Evolutionary conservation across 2,113 vertebrate genomes (phyloP).

Genomic region (Zootoca vivipara): DNA sequence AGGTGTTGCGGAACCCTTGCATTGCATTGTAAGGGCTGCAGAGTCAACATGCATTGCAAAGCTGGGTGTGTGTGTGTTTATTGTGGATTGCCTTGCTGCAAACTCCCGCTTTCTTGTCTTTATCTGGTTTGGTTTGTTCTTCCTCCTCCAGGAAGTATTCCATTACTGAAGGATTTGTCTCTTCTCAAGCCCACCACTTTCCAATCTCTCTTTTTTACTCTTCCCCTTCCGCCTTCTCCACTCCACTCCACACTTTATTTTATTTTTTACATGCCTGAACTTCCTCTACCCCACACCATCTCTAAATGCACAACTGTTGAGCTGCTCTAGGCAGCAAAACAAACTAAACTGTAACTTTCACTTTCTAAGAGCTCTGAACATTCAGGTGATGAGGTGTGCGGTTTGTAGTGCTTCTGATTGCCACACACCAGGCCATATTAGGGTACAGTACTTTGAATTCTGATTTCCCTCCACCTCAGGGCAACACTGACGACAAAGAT

Average conservation of each 20-base stretch:
- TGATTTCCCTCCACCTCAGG: no score
- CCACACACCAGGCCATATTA: background rate
- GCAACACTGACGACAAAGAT: no score
- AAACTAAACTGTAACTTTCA: background rate
- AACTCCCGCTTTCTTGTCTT: background rate
- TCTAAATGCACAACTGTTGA: background rate
- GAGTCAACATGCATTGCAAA: background rate
- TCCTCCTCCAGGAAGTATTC: background rate
- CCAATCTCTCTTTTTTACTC: background rate
- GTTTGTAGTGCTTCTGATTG: no score
- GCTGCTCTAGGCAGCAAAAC: background rate
- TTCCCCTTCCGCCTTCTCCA: no score
- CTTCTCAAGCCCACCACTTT: background rate
- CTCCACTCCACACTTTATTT: background rate
- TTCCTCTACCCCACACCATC: background rate
- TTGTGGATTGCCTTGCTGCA: background rate
- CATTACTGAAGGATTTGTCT: background rate
- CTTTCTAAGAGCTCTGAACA: no score
- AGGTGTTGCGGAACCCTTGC: background rate
- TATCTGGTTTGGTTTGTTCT: background rate
- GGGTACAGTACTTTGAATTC: background rate
- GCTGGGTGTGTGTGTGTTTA: background rate
- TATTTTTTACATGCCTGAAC: background rate
- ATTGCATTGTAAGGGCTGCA: background rate
- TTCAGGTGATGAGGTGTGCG: no score